These are phyloP conservation scores for Scolopax mira DNA, from an alignment of 2,113 vertebrate genomes.

Conservation along the genomic window DNA sequence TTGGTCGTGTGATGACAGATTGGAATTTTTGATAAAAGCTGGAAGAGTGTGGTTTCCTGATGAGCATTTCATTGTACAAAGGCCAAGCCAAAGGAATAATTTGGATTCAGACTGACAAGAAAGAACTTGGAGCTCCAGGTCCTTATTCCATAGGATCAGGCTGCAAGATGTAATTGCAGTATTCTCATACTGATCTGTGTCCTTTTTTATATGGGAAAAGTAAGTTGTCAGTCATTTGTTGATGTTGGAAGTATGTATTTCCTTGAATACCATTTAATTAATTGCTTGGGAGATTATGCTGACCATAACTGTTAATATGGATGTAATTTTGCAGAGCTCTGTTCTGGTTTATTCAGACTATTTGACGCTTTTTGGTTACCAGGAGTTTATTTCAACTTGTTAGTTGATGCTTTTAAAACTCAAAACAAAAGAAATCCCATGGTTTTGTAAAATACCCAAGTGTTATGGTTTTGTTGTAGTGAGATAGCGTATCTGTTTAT, in stretches of 20 bases:
- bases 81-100: neutral
- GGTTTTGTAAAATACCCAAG: no score
- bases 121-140: neutral
- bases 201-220: neutral
- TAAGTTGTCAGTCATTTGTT: neutral
- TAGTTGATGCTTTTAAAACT: neutral
- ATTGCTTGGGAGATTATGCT: neutral
- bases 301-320: neutral
- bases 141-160: neutral
- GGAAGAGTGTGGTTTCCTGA: neutral
- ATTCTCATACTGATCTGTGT: neutral
- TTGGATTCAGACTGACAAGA: neutral
- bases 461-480: neutral
- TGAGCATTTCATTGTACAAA: neutral
- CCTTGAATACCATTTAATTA: neutral
- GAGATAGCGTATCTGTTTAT: neutral
- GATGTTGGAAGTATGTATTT: neutral
- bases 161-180: neutral
- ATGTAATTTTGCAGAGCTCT: neutral
- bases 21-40: neutral
- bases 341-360: neutral
- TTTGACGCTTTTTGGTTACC: neutral
- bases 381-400: neutral
- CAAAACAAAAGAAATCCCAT: neutral
- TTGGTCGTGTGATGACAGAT: neutral